A percentile compares a stretch with the other conserved stretches of the same genome.
phyloP scores from a whole-genome alignment of 2,113 vertebrate species.

The Pica pica region DNA sequence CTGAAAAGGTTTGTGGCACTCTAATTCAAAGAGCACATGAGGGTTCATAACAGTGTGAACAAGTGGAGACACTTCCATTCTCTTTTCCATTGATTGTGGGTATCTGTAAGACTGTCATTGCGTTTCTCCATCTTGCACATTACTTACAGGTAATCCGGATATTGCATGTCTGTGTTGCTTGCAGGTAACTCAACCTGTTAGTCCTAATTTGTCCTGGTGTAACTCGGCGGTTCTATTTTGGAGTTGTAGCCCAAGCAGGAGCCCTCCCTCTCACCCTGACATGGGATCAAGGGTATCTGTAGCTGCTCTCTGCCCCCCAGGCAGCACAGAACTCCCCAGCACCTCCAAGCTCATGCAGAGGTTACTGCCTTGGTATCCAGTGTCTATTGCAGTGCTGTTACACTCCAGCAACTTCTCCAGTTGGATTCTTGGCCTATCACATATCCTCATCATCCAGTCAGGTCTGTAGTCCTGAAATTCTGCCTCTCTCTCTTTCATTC shows the following conservation, averaged over 20 bases:
- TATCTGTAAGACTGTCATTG: background rate
- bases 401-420: background rate
- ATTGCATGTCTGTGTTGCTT: background rate
- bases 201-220: background rate
- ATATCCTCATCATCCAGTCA: background rate
- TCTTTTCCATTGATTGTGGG: accelerated
- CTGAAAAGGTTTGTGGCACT: background rate
- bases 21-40: background rate
- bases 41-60: accelerated
- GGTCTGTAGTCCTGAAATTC: background rate
- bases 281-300: background rate
- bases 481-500: background rate
- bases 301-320: background rate
- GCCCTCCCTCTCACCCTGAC: background rate
- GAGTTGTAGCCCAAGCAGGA: background rate
- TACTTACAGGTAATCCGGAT: background rate
- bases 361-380: background rate
- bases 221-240: background rate
- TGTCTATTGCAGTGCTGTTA: background rate
- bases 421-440: background rate
- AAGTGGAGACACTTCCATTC: background rate
- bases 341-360: background rate
- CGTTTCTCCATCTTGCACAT: background rate
- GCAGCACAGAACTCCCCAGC: background rate
- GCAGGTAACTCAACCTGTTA: background rate